Base-by-base conservation (phyloP, 1,140 invertebrate genomes). In the Euwallacea fornicatus region DNA sequence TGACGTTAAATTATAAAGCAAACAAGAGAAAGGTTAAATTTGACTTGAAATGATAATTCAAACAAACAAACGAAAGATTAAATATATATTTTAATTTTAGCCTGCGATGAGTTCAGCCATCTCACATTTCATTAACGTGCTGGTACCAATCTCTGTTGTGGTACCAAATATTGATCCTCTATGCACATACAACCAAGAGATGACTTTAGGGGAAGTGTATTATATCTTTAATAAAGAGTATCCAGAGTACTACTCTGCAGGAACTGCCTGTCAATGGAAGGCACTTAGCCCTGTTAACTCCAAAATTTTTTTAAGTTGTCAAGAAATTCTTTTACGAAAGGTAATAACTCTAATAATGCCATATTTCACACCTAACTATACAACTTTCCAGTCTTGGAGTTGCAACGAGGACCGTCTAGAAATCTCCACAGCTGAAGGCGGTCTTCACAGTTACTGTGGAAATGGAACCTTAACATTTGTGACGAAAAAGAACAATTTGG, bases 401-500 rank as follows among this genome's bases (percentile, higher is more conserved):
- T 78, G 87, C 72, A 46, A 33, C 0, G 43, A 77, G 53, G 86
- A 87, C 74, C 79, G 82, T 7, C 73, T 88, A 0, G 74, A 83
- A 0, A 76, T 87, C 21, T 86, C 85, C 7, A 79, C 73, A 50
- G 86, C 86, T 11, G 21, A 33, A 33, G 21, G 4, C 21, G 21
- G 21, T 33, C 21, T 33, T 33, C 78, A 83, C 6, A 81, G 75
- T 7, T 88, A 86, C 72, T 89, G 88, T 71, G 88, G 87, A 8
- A 66, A 61, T 0, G 83, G 85, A 0, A 74, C 75, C 0, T 74
- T 88, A 7, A 80, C 65, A n/a, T 60, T 83, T 0, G 64, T 81
- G 0, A 86, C 86, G 0, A 76, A 78, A 3, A 78, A 72, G 2
- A 83, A 84, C 72, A 62, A 73, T 15, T 74, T 89, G 16, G 75